Base-by-base conservation (phyloP, 2,888 invertebrate genomes). In the Drosophila multiciliata region DNA sequence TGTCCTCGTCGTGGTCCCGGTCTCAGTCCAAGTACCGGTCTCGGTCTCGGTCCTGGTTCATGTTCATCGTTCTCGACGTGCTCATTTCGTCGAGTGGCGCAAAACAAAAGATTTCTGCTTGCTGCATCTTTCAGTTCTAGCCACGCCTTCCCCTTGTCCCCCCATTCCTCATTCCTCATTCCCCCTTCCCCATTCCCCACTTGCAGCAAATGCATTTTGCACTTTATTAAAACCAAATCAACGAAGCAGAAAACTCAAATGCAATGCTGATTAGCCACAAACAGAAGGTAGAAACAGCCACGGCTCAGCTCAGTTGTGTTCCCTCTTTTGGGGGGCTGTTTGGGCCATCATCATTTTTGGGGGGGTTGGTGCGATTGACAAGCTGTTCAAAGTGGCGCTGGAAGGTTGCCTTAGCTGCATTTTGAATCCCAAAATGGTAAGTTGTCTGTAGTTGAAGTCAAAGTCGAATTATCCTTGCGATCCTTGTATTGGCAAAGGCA, bases 221-320 rank as follows among this genome's bases (percentile, higher is more conserved):
- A 87, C 89, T 90, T 80, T 90, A 85, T 85, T 85, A 90, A 88
- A 85, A 78, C 84, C 90, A 81, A 83, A 80, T 89, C 85, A 85
- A 70, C 85, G 82, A 89, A 83, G 90, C 90, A 72, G 89, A 85
- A 85, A 83, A 90, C 78, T 87, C 85, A 90, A 85, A 90, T 90
- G 90, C 85, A 81, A 61, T 78, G 75, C 73, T 87, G 71, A 90
- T 90, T 90, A 89, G 77, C 68, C 66, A n/a, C 35, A 35, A 38
- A 32, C 58, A 35, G 29, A 29, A 49, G 66, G 9, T 58, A 23
- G 20, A 17, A 33, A 60, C 33, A 33, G 9, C 8, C 66, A 9
- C 29, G 29, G 35, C 38, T 26, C 15, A 42, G n/a, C 38, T 59
- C 49, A n/a, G 20, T 26, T 35, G 33, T 12, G 8, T 17, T 48